Base-by-base conservation (phyloP, 1,140 invertebrate species). In the Tribolium castaneum region DNA sequence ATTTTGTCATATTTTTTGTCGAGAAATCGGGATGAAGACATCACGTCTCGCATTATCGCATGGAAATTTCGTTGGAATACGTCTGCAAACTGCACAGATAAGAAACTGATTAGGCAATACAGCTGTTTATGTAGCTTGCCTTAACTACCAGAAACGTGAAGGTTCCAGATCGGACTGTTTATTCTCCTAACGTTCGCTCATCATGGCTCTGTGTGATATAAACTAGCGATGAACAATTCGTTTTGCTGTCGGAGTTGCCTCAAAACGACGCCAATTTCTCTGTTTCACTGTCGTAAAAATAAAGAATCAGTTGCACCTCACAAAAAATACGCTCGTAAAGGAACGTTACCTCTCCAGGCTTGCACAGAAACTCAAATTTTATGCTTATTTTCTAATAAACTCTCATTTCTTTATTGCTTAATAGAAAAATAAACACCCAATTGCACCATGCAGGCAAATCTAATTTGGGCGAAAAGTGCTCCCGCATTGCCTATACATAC, bases 101-200 rank as follows among this genome's bases (percentile, higher is more conserved):
- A 66, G 59, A 66, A 66, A 66, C 25, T 66, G 59, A 66, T 66
- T 66, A 66, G 25, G 59, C 30, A 66, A 66, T 66, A 13, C 10
- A 13, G 39, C 25, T 66, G 59, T 66, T 66, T 66, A 66, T 39
- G 59, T 39, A 39, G 25, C 25, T 30, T 3, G 0, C 59, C 3
- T 30, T 66, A 13, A 59, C 14, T 59, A 25, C 14, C 39, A 10
- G 54, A 22, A 30, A 59, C 30, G 59, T 3, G 13, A 66, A 66
- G 59, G 59, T 66, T 39, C 59, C 14, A 39, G n/a, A 66, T 66
- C 30, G 19, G 54, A 30, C 25, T 22, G 59, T 66, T 66, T 66
- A 66, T 66, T 66, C 59, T 66, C 30, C 22, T 66, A 66, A 66
- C 59, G 59, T 66, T 12, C 59, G 25, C 12, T 66, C 22, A 66